These are phyloP conservation scores for Criorhina ranunculi DNA, from an alignment of 2,888 invertebrate species.

Conservation along the genomic window DNA sequence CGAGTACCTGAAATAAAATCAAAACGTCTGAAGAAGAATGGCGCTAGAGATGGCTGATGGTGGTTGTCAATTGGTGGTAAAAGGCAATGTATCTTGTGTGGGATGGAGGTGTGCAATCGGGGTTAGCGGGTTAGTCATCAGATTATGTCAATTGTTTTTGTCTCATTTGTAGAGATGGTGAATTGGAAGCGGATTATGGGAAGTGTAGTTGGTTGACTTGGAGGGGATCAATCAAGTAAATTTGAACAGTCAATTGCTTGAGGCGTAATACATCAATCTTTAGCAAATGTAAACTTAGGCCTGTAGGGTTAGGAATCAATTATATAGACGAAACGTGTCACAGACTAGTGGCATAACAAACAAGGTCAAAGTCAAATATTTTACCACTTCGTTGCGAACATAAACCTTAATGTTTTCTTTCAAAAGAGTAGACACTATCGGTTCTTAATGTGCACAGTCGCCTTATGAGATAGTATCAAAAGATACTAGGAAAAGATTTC, in stretches of 20 bases:
- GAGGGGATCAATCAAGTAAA: not conserved
- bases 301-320: too few relatives aligned
- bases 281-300: too few relatives aligned
- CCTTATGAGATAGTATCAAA: too few relatives aligned
- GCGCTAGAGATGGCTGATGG: not conserved
- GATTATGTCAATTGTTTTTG: conserved; percentile 25
- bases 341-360: too few relatives aligned
- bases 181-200: conserved; percentile 7
- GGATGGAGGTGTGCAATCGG: conserved; percentile 8
- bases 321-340: too few relatives aligned
- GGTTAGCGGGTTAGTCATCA: conserved; percentile 51
- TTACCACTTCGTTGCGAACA: too few relatives aligned
- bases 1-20: conserved; percentile 62
- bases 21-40: conserved; percentile 32
- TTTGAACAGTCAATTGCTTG: not conserved
- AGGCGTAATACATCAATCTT: not conserved
- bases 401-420: too few relatives aligned
- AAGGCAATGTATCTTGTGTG: conserved; percentile 1
- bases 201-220: not conserved
- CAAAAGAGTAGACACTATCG: too few relatives aligned
- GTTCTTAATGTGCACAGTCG: too few relatives aligned
- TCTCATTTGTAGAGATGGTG: conserved; percentile 24
- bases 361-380: too few relatives aligned
- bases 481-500: too few relatives aligned
- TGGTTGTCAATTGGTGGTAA: conserved; percentile 49